Percentiles rank a stretch among this genome's conserved stretches.
Evolutionary conservation across 2,888 invertebrate species (phyloP).

Genomic region (Helleia helle): DNA sequence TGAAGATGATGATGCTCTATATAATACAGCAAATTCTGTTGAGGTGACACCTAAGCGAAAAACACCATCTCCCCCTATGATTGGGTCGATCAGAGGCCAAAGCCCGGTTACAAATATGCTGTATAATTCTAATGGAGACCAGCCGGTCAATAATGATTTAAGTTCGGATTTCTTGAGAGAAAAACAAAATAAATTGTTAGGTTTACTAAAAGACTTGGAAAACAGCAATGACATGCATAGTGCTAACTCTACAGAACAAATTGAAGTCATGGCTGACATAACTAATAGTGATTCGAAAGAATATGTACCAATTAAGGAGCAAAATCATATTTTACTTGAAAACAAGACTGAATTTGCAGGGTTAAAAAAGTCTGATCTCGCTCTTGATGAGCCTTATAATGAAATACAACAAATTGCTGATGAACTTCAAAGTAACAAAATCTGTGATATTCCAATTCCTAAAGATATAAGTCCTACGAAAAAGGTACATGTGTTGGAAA

Average conservation of each 20-base stretch:
- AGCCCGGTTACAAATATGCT: slow-evolving; percentile 39
- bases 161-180: slow-evolving; percentile 33
- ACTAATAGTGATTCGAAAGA: neutral
- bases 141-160: slow-evolving; percentile 21
- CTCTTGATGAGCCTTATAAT: slow-evolving; percentile 21
- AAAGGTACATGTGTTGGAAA: slow-evolving; percentile 49
- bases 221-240: slow-evolving; percentile 26
- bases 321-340: neutral
- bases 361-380: slow-evolving; percentile 21
- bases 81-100: slow-evolving; percentile 25
- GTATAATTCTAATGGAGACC: slow-evolving; percentile 27
- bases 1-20: slow-evolving; percentile 64
- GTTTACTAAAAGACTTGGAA: slow-evolving; percentile 41
- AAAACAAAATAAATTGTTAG: slow-evolving; percentile 42
- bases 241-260: slow-evolving; percentile 21
- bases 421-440: slow-evolving; percentile 29
- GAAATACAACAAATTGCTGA: slow-evolving; percentile 28
- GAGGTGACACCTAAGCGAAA: slow-evolving; percentile 19
- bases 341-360: slow-evolving; percentile 12
- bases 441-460: slow-evolving; percentile 19
- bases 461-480: slow-evolving; percentile 40
- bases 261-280: neutral
- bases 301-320: too few relatives aligned
- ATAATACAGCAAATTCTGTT: slow-evolving; percentile 38
- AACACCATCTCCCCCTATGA: slow-evolving; percentile 24